A percentile compares a stretch with the other conserved stretches of the same genome.
phyloP scores from a whole-genome alignment of 2,888 invertebrate genomes.

The Xestia c-nigrum region DNA sequence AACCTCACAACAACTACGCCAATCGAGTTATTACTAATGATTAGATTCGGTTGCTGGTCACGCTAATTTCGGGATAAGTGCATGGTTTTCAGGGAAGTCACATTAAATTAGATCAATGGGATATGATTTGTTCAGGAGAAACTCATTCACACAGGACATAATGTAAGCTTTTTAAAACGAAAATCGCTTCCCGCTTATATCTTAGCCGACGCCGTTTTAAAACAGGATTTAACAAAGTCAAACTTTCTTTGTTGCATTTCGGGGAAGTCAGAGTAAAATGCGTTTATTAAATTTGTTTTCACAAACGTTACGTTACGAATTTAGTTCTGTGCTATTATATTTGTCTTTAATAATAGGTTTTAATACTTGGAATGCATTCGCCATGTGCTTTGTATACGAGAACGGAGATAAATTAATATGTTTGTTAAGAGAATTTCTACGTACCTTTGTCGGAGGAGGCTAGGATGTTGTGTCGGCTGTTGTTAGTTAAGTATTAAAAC shows the following conservation, averaged over 20 bases:
- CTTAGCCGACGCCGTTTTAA: conserved; percentile 39
- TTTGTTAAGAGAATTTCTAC: neutral
- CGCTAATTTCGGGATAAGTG: neutral
- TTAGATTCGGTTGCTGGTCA: neutral
- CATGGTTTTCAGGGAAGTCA: too few species aligned
- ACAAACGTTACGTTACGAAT: conserved; percentile 53
- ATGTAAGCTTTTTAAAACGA: neutral
- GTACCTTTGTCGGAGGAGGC: too few species aligned
- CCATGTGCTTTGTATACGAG: neutral
- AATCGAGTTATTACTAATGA: too few species aligned
- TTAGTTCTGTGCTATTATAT: conserved; percentile 14
- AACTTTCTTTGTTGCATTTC: conserved; percentile 67
- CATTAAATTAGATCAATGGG: neutral
- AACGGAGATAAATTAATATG: neutral
- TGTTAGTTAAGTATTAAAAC: too few species aligned
- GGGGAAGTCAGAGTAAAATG: conserved; percentile 57
- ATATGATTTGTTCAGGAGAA: neutral
- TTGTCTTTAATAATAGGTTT: conserved; percentile 9
- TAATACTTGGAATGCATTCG: neutral
- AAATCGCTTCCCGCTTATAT: conserved; percentile 28
- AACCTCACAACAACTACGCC: too few species aligned
- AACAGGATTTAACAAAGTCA: conserved; percentile 64
- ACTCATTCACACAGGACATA: neutral
- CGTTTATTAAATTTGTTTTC: conserved; percentile 70
- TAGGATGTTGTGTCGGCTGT: too few species aligned